A percentile compares a stretch with the other conserved stretches of the same genome.
These are phyloP conservation scores for Aix galericulata DNA, from an alignment of 2,113 vertebrate genomes.

Conservation along the genomic window DNA sequence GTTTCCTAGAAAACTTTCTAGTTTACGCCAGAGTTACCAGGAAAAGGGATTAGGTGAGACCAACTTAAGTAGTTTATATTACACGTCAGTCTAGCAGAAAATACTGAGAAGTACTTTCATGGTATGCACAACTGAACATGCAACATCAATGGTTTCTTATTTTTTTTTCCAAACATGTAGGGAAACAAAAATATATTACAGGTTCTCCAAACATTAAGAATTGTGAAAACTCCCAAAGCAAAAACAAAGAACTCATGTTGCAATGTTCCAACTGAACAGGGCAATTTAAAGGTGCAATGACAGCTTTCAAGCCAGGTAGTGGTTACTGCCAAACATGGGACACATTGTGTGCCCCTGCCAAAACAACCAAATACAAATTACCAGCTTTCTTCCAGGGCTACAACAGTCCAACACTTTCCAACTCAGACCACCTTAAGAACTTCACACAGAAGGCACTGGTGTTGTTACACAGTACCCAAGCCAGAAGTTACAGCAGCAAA, in stretches of 20 bases:
- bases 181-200: neutral
- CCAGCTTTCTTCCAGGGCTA: conserved; percentile 36
- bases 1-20: neutral
- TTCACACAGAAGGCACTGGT: neutral
- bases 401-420: neutral
- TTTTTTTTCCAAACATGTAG: neutral
- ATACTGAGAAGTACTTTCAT: neutral
- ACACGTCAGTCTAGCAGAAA: neutral
- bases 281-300: neutral
- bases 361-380: conserved; percentile 53
- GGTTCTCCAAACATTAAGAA: neutral
- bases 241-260: conserved; percentile 15
- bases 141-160: rapidly evolving
- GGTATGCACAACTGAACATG: rapidly evolving
- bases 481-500: neutral
- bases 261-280: conserved; percentile 17
- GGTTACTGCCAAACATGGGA: conserved; percentile 15
- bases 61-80: neutral
- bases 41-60: neutral
- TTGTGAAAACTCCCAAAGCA: conserved; percentile 16
- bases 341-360: conserved; percentile 23
- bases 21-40: neutral
- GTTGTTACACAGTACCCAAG: rapidly evolving
- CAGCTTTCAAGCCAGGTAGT: conserved; percentile 45
- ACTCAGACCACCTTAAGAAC: neutral